Percentiles rank a stretch among this genome's conserved stretches.
Conservation (phyloP, 2,888 invertebrate species). For the Biston betularia region DNA sequence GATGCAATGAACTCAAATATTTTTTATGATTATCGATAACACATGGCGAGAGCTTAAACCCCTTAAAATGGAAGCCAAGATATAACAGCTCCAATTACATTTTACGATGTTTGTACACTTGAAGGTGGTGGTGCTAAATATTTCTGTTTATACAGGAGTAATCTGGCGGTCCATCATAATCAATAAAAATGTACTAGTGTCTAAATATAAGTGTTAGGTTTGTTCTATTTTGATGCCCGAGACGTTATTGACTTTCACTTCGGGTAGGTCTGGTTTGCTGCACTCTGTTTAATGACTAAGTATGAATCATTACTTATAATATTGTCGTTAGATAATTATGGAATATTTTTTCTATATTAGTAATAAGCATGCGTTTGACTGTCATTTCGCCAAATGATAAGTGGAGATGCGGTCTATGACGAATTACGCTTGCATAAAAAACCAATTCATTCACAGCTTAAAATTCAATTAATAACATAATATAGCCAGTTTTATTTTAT, state of each 20-base stretch:
- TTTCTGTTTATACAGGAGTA: conserved; percentile 47
- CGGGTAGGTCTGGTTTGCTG: conserved; percentile 63
- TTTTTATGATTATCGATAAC: conserved; percentile 62
- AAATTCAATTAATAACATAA: too few relatives aligned
- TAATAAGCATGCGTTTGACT: too few relatives aligned
- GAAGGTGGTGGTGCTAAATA: conserved; percentile 55
- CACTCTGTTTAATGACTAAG: conserved; percentile 48
- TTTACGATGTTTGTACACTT: conserved; percentile 76
- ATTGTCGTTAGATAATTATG: too few relatives aligned
- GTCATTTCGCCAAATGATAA: too few relatives aligned
- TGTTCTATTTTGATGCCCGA: conserved; percentile 51
- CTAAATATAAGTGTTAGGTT: conserved; percentile 26
- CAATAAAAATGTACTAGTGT: conserved; percentile 29
- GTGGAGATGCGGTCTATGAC: too few relatives aligned
- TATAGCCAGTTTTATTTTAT: too few relatives aligned
- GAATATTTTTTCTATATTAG: too few relatives aligned
- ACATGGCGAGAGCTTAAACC: conserved; percentile 63
- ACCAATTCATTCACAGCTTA: too few relatives aligned
- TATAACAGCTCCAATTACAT: conserved; percentile 53
- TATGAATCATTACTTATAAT: conserved; percentile 37
- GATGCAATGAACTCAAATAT: conserved; percentile 11
- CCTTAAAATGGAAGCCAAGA: conserved; percentile 48
- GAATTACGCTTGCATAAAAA: too few relatives aligned
- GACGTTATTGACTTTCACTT: conserved; percentile 57
- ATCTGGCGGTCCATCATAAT: conserved; percentile 33